Evolutionary conservation across 2,888 invertebrate species (phyloP).

Genomic region (Resseliella maxima): DNA sequence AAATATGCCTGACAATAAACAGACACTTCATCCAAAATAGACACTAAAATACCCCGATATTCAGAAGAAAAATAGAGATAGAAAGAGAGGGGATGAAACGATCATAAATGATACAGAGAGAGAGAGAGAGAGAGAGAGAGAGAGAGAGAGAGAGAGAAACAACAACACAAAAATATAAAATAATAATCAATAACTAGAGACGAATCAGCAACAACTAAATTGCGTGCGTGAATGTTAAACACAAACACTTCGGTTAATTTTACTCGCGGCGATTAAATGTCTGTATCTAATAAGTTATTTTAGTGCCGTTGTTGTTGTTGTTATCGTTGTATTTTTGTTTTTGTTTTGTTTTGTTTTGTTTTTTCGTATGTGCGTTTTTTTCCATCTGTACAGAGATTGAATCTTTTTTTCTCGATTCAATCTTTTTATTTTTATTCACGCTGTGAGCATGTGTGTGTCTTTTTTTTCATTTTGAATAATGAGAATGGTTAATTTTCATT

Average conservation of each 20-base stretch:
- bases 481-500: too few species aligned
- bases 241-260: constrained; percentile 16
- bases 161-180: neutral
- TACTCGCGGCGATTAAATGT: constrained; percentile 16
- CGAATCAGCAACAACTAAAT: neutral
- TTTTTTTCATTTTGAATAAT: too few species aligned
- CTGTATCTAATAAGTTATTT: constrained; percentile 33
- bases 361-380: neutral
- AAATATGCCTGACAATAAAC: neutral
- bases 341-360: neutral
- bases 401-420: too few species aligned
- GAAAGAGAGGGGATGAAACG: neutral
- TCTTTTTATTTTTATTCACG: too few species aligned
- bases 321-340: neutral
- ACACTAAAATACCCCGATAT: neutral
- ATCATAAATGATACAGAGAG: neutral
- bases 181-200: constrained; percentile 18
- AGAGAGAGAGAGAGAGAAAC: neutral
- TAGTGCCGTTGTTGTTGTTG: neutral
- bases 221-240: constrained; percentile 14
- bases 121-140: neutral
- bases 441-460: too few species aligned
- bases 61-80: neutral
- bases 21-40: neutral
- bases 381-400: neutral